Percentiles rank a stretch among this genome's conserved stretches.
Conservation (phyloP, 2,888 invertebrate genomes). For the Drosophila borealis region DNA sequence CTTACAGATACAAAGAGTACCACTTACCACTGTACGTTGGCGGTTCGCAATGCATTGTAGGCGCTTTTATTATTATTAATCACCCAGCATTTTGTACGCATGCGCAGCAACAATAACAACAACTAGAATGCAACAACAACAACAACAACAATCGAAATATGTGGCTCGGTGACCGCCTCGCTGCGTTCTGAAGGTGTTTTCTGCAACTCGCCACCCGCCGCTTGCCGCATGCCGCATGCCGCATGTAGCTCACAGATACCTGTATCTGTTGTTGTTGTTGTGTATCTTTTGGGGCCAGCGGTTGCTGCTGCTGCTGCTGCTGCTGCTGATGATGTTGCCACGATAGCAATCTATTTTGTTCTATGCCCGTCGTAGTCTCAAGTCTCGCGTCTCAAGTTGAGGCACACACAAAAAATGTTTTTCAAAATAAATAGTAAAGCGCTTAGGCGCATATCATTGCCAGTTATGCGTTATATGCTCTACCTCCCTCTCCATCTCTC, state of each 20-base stretch:
- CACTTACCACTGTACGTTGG: constrained; percentile 51
- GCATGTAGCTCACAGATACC: constrained; percentile 25
- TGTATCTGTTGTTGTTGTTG: constrained; percentile 27
- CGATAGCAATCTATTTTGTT: constrained; percentile 81
- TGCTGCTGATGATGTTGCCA: constrained; percentile 79
- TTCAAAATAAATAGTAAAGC: constrained; percentile 61
- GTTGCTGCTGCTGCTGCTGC: constrained; percentile 45
- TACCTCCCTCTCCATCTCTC: neutral
- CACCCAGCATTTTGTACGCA: constrained; percentile 80
- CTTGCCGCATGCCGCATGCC: constrained; percentile 21
- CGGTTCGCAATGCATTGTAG: constrained; percentile 53
- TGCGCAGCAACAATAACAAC: constrained; percentile 59
- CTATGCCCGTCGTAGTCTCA: constrained; percentile 60
- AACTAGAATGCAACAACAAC: constrained; percentile 50
- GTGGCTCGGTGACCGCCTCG: constrained; percentile 75
- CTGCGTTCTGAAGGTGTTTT: constrained; percentile 79
- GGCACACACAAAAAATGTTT: constrained; percentile 38
- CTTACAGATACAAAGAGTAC: constrained; percentile 3
- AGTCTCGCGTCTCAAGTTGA: constrained; percentile 37
- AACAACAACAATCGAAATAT: constrained; percentile 64
- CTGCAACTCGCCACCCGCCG: constrained; percentile 30
- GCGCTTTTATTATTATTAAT: constrained; percentile 80
- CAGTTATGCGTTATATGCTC: constrained; percentile 34
- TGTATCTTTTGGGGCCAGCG: constrained; percentile 55
- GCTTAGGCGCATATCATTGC: constrained; percentile 67